These are phyloP conservation scores for Protobothrops flavoviridis DNA, from an alignment of 2,113 vertebrate genomes.

Conservation along the genomic window DNA sequence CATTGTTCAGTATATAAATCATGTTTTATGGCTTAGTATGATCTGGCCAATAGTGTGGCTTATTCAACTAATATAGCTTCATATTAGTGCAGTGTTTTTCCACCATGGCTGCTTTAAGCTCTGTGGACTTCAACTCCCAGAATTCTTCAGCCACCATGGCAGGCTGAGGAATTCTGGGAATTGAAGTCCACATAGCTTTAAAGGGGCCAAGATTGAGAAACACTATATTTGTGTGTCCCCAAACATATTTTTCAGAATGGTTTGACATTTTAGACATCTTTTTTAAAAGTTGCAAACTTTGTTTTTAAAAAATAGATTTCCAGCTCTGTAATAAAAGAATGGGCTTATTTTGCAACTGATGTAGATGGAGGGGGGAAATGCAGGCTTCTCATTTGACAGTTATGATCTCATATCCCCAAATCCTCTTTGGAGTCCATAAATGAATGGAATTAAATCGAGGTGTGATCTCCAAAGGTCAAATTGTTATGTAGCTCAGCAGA, in stretches of 20 bases:
- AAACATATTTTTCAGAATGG: background rate
- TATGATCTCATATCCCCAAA: conserved; percentile 3
- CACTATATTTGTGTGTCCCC: background rate
- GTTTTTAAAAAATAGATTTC: background rate
- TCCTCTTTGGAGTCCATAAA: background rate
- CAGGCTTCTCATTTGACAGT: conserved; percentile 4
- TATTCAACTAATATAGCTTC: background rate
- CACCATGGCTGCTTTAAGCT: too few relatives aligned
- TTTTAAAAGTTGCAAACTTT: background rate
- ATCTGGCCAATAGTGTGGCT: background rate
- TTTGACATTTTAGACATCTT: background rate
- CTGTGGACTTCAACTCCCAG: too few relatives aligned
- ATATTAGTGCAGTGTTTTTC: background rate
- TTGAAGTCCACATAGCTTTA: too few relatives aligned
- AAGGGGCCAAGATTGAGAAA: too few relatives aligned
- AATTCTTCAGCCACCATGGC: too few relatives aligned
- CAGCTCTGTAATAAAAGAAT: background rate
- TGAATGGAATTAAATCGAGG: conserved; percentile 50
- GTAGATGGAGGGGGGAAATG: background rate
- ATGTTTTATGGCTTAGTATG: background rate
- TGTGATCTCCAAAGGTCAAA: background rate
- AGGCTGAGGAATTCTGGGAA: too few relatives aligned
- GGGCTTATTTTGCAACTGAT: background rate
- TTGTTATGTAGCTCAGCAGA: background rate
- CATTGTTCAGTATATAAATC: background rate